These are phyloP conservation scores for Cotesia vestalis DNA, from an alignment of 1,140 invertebrate genomes.

Conservation along the genomic window DNA sequence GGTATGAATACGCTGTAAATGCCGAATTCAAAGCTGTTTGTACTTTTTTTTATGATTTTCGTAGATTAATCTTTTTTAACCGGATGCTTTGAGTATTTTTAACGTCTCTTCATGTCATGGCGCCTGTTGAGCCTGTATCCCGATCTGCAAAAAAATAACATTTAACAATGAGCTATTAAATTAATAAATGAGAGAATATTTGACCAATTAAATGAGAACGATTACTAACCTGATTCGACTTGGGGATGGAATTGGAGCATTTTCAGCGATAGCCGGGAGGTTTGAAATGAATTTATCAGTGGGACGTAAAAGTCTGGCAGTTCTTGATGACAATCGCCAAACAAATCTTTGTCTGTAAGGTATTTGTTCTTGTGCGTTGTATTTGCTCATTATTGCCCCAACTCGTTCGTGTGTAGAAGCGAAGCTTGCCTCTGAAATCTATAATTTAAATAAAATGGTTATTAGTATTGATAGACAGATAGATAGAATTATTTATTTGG, in stretches of 20 bases:
- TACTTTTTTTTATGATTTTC: constrained; percentile 22
- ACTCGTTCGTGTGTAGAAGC: constrained; percentile 70
- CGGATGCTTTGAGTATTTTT: constrained; percentile 38
- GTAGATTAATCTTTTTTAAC: constrained; percentile 30
- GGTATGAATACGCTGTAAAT: not conserved
- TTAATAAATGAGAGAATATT: constrained; percentile 19
- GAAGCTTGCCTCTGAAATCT: constrained; percentile 76
- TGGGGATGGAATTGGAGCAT: constrained; percentile 66
- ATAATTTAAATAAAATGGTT: constrained; percentile 36
- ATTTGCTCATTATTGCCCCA: constrained; percentile 71
- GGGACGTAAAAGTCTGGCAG: constrained; percentile 74
- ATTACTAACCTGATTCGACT: constrained; percentile 66
- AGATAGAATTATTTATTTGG: no score
- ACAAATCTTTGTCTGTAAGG: constrained; percentile 78
- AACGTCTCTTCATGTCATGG: constrained; percentile 60
- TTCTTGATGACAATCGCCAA: constrained; percentile 75
- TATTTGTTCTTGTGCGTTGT: constrained; percentile 75
- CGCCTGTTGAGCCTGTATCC: constrained; percentile 58
- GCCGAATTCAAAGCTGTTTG: not conserved
- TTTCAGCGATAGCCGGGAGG: constrained; percentile 79
- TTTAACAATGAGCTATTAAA: constrained; percentile 17
- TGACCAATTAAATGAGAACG: not conserved
- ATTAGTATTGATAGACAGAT: not conserved
- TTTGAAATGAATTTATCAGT: constrained; percentile 77
- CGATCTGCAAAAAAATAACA: constrained; percentile 49